Percentiles rank a stretch among this genome's conserved stretches.
phyloP scores from a whole-genome alignment of 2,113 vertebrate genomes.

The Polypterus bichir region DNA sequence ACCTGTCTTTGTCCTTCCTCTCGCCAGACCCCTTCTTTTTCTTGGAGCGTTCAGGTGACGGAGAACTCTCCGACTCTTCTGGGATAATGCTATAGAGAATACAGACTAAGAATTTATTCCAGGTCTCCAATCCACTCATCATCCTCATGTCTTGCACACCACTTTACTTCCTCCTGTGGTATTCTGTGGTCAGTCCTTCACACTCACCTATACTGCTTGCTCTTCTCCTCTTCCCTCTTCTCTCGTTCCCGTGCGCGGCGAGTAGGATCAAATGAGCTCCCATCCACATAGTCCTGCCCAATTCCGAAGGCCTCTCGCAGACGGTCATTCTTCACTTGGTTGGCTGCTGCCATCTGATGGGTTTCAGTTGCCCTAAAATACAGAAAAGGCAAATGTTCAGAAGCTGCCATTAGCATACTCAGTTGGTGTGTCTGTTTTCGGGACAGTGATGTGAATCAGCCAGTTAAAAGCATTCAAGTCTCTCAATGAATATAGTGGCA shows the following conservation, averaged over 20 bases:
- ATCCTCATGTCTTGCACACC: neutral
- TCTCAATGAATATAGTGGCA: too few relatives aligned
- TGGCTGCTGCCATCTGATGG: slow-evolving; percentile 76
- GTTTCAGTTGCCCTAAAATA: slow-evolving; percentile 66
- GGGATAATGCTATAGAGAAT: slow-evolving; percentile 51
- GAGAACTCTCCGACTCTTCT: slow-evolving; percentile 58
- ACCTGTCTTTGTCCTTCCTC: slow-evolving; percentile 29
- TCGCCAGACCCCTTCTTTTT: slow-evolving; percentile 71
- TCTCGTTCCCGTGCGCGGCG: slow-evolving; percentile 61
- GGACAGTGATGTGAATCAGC: too few relatives aligned
- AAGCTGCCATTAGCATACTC: neutral
- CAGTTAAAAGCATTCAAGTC: too few relatives aligned
- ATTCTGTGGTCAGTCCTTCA: neutral
- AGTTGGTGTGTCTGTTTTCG: neutral
- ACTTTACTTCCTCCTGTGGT: neutral
- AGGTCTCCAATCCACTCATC: neutral
- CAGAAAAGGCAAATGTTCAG: neutral
- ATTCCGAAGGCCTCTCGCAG: slow-evolving; percentile 79
- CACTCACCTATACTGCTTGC: slow-evolving; percentile 55
- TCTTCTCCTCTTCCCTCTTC: slow-evolving; percentile 57
- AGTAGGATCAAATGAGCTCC: slow-evolving; percentile 78
- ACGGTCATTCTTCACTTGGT: slow-evolving; percentile 80
- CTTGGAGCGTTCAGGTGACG: slow-evolving; percentile 60
- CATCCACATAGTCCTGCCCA: slow-evolving; percentile 72
- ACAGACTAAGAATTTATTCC: neutral